These are phyloP conservation scores for Lepus townsendii DNA, from an alignment of 2,797 vertebrate species.

Conservation along the genomic window DNA sequence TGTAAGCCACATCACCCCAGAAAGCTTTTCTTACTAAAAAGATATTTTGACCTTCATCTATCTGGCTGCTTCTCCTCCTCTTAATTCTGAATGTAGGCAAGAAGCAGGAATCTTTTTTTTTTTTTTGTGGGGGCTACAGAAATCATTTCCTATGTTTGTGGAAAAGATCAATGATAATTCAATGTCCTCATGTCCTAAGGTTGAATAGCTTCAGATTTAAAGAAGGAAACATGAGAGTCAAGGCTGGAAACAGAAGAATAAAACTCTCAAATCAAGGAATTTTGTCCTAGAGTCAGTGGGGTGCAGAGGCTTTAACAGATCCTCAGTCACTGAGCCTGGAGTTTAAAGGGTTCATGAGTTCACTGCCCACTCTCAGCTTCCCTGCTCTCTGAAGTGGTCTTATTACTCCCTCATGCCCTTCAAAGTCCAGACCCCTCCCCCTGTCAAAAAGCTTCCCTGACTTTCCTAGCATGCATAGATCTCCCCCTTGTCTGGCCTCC, in stretches of 20 bases:
- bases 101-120: not conserved
- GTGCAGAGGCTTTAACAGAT: not conserved
- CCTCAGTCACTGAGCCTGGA: not conserved
- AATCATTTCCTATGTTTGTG: not conserved
- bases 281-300: not conserved
- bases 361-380: not conserved
- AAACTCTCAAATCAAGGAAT: not conserved
- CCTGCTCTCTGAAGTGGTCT: not conserved
- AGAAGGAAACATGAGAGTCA: not conserved
- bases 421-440: no score
- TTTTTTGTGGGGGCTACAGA: not conserved
- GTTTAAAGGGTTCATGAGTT: conserved; percentile 2
- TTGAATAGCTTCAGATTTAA: not conserved
- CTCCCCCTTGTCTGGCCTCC: not conserved
- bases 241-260: not conserved
- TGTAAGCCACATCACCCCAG: not conserved
- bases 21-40: not conserved
- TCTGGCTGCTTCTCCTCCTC: not conserved
- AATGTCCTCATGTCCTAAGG: not conserved
- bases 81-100: not conserved
- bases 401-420: not conserved
- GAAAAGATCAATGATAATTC: not conserved
- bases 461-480: not conserved
- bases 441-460: not conserved
- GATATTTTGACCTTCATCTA: not conserved